Conservation (phyloP, 92 coral and sea anemone species). For the Nematostella vectensis region DNA sequence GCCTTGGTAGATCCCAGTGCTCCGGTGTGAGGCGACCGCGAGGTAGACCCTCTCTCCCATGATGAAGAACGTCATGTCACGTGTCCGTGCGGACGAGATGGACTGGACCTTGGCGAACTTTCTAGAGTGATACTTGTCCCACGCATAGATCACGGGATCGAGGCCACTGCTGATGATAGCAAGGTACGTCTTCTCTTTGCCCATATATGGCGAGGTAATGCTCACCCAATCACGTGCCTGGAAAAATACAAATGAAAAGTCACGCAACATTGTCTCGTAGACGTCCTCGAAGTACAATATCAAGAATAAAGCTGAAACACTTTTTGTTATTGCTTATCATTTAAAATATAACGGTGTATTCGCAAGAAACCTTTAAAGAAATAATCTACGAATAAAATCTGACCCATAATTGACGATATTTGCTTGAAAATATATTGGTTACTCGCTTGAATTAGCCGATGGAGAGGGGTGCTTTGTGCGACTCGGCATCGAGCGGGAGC, state of each 20-base stretch:
- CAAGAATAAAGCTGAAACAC: too few species aligned
- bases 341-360: too few species aligned
- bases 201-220: slow-evolving; percentile 88
- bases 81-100: slow-evolving; percentile 63
- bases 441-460: too few species aligned
- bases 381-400: too few species aligned
- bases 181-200: slow-evolving; percentile 81
- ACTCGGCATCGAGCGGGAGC: too few species aligned
- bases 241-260: slow-evolving; percentile 1
- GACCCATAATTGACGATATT: too few species aligned
- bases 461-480: too few species aligned
- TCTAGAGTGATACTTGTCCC: slow-evolving; percentile 68
- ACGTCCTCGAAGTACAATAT: background rate
- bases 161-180: slow-evolving; percentile 73
- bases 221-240: slow-evolving; percentile 88
- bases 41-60: slow-evolving; percentile 81
- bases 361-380: background rate
- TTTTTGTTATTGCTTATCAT: too few species aligned
- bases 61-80: slow-evolving; percentile 93
- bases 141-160: slow-evolving; percentile 73
- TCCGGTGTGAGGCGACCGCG: slow-evolving; percentile 73
- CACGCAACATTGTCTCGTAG: background rate
- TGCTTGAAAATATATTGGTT: too few species aligned
- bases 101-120: slow-evolving; percentile 78
- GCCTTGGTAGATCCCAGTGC: slow-evolving; percentile 74